Conservation (phyloP, 2,888 invertebrate species). For the Hypomecis punctinalis region DNA sequence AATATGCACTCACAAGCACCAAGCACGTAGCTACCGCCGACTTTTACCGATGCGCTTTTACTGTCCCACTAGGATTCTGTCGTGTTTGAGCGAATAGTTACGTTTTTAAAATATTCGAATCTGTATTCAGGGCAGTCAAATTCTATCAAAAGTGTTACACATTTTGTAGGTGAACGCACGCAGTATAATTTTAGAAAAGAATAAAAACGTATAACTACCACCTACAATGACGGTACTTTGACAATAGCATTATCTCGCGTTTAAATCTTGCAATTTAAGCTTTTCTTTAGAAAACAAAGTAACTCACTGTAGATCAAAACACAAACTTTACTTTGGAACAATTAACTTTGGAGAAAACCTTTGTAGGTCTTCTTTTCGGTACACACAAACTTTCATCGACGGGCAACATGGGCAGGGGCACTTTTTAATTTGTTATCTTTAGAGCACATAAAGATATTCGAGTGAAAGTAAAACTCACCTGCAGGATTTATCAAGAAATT, state of each 20-base stretch:
- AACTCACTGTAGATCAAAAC: too few species aligned
- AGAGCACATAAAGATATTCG: too few species aligned
- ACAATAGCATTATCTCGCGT: constrained; percentile 11
- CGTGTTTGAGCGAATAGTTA: constrained; percentile 20
- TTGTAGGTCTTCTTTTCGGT: neutral
- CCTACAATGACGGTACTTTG: constrained; percentile 11
- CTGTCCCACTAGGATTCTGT: constrained; percentile 13
- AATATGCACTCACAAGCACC: constrained; percentile 2
- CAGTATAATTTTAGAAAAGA: constrained; percentile 59
- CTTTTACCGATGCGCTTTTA: constrained; percentile 25
- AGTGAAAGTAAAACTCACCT: constrained; percentile 18
- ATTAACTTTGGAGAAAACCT: neutral
- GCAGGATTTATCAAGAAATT: constrained; percentile 1
- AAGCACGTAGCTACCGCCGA: constrained; percentile 4
- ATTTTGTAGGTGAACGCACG: constrained; percentile 59
- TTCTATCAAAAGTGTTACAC: constrained; percentile 55
- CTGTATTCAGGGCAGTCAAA: constrained; percentile 54
- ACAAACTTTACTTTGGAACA: too few species aligned
- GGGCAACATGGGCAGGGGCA: constrained; percentile 5
- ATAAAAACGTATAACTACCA: constrained; percentile 12
- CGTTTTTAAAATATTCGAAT: constrained; percentile 47
- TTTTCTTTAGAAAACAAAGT: constrained; percentile 1
- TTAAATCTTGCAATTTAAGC: neutral
- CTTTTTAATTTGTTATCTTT: neutral
- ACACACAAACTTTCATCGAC: constrained; percentile 19